Evolutionary conservation across 2,888 invertebrate species (phyloP).

Genomic region (Xestia xanthographa): DNA sequence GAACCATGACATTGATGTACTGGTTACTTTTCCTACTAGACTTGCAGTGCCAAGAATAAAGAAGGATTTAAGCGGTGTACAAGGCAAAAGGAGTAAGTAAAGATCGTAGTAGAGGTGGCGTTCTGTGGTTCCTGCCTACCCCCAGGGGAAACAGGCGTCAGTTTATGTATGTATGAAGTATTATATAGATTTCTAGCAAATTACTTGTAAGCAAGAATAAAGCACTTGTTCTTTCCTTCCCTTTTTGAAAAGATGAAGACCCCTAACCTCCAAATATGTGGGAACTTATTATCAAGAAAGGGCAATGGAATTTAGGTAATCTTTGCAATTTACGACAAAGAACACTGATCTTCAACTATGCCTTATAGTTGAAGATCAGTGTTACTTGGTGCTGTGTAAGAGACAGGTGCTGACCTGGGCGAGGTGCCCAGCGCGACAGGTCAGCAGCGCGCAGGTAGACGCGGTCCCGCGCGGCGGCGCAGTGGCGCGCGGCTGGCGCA

Average conservation of each 20-base stretch:
- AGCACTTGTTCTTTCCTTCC: background rate
- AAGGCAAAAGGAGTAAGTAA: too few relatives aligned
- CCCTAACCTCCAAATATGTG: background rate
- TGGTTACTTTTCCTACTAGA: background rate
- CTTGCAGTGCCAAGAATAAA: background rate
- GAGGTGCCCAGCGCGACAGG: conserved; percentile 94
- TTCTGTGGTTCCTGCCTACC: too few relatives aligned
- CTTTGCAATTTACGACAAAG: background rate
- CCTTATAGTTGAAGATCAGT: background rate
- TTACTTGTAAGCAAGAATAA: background rate
- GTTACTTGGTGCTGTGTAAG: too few relatives aligned
- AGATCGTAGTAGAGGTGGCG: too few relatives aligned
- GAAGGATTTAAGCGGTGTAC: background rate
- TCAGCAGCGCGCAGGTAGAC: conserved; percentile 95
- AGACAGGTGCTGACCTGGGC: conserved; percentile 91
- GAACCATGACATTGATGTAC: background rate
- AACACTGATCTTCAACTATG: background rate
- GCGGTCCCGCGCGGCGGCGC: conserved; percentile 94
- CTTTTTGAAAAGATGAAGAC: background rate
- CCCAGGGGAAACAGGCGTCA: too few relatives aligned
- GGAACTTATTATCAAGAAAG: background rate
- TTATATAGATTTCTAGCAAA: background rate
- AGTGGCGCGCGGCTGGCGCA: conserved; percentile 93
- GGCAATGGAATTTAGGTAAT: background rate
- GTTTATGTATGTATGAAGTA: too few relatives aligned